Percentiles rank a stretch among this genome's conserved stretches.
These are phyloP conservation scores for Drosophila kikkawai DNA, from an alignment of 1,140 invertebrate genomes.

Conservation along the genomic window DNA sequence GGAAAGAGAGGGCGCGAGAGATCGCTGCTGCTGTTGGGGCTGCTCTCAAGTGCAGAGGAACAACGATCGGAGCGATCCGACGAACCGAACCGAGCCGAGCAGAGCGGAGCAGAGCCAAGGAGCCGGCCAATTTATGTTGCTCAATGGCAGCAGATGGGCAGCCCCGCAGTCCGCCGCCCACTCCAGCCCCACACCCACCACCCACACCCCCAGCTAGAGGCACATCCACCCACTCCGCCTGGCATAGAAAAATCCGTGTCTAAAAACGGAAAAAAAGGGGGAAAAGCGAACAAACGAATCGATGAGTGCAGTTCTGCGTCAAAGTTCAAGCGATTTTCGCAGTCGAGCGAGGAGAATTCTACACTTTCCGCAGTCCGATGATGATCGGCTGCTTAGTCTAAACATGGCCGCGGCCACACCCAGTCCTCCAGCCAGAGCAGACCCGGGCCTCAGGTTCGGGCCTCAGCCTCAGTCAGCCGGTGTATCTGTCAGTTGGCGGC, in stretches of 20 bases:
- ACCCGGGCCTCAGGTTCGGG: neutral
- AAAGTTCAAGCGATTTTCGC: slow-evolving; percentile 72
- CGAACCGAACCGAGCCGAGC: slow-evolving; percentile 8
- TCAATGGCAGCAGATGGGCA: slow-evolving; percentile 71
- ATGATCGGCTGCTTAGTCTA: slow-evolving; percentile 70
- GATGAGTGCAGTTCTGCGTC: slow-evolving; percentile 71
- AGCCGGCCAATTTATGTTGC: slow-evolving; percentile 77
- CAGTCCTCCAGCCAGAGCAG: slow-evolving; percentile 35
- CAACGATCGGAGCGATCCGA: slow-evolving; percentile 7
- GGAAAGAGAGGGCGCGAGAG: slow-evolving; percentile 28
- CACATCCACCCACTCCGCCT: slow-evolving; percentile 47
- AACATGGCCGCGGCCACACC: slow-evolving; percentile 69
- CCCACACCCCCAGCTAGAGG: slow-evolving; percentile 22
- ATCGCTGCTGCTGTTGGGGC: slow-evolving; percentile 1
- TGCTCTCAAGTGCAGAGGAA: slow-evolving; percentile 66
- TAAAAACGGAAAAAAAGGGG: slow-evolving; percentile 78
- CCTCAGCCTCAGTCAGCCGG: slow-evolving; percentile 31
- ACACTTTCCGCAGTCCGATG: slow-evolving; percentile 34
- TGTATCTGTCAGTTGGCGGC: slow-evolving; percentile 61
- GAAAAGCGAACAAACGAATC: slow-evolving; percentile 40
- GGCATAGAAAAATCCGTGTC: slow-evolving; percentile 71
- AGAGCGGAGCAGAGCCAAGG: slow-evolving; percentile 47
- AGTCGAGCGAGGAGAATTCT: slow-evolving; percentile 51
- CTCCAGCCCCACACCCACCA: slow-evolving; percentile 37
- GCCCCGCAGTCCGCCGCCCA: slow-evolving; percentile 21